A percentile compares a stretch with the other conserved stretches of the same genome.
These are phyloP conservation scores for Nemopilema nomurai DNA, from an alignment of 30 jellyfish, hydroid and myxozoan genomes.

Conservation along the genomic window DNA sequence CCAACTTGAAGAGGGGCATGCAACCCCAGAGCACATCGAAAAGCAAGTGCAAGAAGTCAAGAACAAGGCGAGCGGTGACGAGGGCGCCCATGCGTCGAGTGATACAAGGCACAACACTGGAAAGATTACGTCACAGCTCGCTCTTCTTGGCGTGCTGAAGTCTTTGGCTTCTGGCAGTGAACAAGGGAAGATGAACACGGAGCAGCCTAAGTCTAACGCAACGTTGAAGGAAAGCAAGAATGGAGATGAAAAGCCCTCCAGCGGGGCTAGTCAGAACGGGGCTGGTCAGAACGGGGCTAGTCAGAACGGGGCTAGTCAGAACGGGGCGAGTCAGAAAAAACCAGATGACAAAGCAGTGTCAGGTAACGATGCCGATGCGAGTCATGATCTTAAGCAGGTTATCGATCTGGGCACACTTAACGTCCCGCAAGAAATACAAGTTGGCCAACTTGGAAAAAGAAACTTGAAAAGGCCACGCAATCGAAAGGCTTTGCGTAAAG, in stretches of 20 bases:
- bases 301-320: background rate
- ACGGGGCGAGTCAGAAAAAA: no score
- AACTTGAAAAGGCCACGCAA: background rate
- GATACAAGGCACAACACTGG: slow-evolving; percentile 15
- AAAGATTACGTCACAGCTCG: slow-evolving; percentile 29
- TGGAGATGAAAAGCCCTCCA: background rate
- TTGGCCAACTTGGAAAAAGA: slow-evolving; percentile 13
- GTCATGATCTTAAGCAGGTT: slow-evolving; percentile 1
- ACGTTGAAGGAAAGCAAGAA: background rate
- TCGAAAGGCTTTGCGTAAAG: background rate
- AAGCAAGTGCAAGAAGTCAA: slow-evolving; percentile 47
- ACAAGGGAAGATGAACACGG: slow-evolving; percentile 26
- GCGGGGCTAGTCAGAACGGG: background rate
- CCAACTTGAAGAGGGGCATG: slow-evolving; percentile 40
- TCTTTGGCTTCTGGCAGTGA: slow-evolving; percentile 7
- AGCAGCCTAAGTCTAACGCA: background rate
- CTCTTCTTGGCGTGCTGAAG: slow-evolving; percentile 17
- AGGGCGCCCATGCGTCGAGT: slow-evolving; percentile 22
- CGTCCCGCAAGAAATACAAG: slow-evolving; percentile 31
- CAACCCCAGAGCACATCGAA: slow-evolving; percentile 37
- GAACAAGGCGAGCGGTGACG: slow-evolving; percentile 12
- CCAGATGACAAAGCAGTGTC: slow-evolving; percentile 7
- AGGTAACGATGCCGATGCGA: slow-evolving; percentile 29
- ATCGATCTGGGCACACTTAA: slow-evolving; percentile 40
- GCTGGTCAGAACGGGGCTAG: background rate